Base-by-base conservation (phyloP, 2,113 vertebrate genomes). In the Rhinogobius similis region DNA sequence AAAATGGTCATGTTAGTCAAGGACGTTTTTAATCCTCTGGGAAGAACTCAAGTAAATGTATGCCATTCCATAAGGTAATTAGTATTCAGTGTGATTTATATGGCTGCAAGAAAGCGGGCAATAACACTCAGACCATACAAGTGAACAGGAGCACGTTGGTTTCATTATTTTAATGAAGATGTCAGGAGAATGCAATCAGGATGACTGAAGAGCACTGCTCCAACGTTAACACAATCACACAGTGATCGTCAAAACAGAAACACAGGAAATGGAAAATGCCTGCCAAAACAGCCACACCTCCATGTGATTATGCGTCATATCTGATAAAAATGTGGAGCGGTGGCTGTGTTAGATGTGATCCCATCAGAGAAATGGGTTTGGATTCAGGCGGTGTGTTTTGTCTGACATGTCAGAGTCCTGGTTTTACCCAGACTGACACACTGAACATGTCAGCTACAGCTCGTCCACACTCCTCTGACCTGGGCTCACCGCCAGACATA, bases 21-120 rank as follows among this genome's bases (percentile, higher is more conserved):
- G 84, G 73, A 44, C 18, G 10, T 20, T 46, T 18, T 53, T 20
- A 3, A 72, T 58, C 58, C 76, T 36, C 53, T 6, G 5, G 67
- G 75, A 73, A 8, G 39, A 39, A 41, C 75, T 79, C 71, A 81
- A 81, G 68, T 74, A 88, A 82, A 85, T 87, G 67, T 68, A 79
- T 81, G 82, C 70, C 18, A 26, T 70, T 55, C 53, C 65, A 52
- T 76, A 67, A 69, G 61, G 50, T 68, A 63, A 81, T 77, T 73
- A 77, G 69, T 39, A 77, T 67, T 62, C 24, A 8, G 32, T 75
- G 72, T 73, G 26, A 78, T 85, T 76, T 82, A 68, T 68, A 41
- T 39, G 72, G 65, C 52, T 24, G 27, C 32, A 58, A 29, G 46
- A 24, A 46, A 21, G 21, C 58, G n/a, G 18, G 14, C 44, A 73